These are phyloP conservation scores for Antheraea pernyi DNA, from an alignment of 1,140 invertebrate genomes.

Conservation along the genomic window DNA sequence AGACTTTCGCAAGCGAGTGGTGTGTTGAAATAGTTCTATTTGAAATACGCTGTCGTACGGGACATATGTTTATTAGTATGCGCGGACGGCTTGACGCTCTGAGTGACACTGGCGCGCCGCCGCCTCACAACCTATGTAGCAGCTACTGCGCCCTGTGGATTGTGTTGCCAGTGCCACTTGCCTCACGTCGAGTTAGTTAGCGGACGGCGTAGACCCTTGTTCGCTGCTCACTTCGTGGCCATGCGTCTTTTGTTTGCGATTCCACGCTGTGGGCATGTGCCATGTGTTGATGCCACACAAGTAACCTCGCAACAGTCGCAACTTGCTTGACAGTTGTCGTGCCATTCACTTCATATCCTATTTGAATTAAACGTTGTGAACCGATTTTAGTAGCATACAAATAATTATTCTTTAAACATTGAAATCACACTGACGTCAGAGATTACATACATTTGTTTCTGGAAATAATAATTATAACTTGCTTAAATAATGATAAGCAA, in stretches of 20 bases:
- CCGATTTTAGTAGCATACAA: too few relatives aligned
- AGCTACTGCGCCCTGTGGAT: background rate
- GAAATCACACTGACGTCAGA: too few relatives aligned
- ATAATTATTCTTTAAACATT: too few relatives aligned
- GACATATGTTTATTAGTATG: constrained; percentile 45
- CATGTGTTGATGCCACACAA: background rate
- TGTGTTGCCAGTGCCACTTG: constrained; percentile 11
- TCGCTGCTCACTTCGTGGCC: constrained; percentile 49
- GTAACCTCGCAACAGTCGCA: too few relatives aligned
- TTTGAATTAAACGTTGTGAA: too few relatives aligned
- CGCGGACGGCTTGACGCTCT: constrained; percentile 41
- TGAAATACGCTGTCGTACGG: constrained; percentile 51
- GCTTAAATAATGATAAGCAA: too few relatives aligned
- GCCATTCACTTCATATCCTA: too few relatives aligned
- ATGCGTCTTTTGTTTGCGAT: constrained; percentile 3
- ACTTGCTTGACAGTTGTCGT: too few relatives aligned
- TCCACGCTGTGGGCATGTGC: background rate
- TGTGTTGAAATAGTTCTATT: constrained; percentile 69
- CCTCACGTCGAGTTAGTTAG: constrained; percentile 24
- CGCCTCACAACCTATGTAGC: constrained; percentile 20
- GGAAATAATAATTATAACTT: too few relatives aligned
- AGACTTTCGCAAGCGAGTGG: constrained; percentile 73
- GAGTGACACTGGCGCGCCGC: constrained; percentile 43
- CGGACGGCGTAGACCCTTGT: constrained; percentile 23
- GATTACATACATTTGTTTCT: too few relatives aligned